These are phyloP conservation scores for Brenthis daphne DNA, from an alignment of 2,888 invertebrate species.

Conservation along the genomic window DNA sequence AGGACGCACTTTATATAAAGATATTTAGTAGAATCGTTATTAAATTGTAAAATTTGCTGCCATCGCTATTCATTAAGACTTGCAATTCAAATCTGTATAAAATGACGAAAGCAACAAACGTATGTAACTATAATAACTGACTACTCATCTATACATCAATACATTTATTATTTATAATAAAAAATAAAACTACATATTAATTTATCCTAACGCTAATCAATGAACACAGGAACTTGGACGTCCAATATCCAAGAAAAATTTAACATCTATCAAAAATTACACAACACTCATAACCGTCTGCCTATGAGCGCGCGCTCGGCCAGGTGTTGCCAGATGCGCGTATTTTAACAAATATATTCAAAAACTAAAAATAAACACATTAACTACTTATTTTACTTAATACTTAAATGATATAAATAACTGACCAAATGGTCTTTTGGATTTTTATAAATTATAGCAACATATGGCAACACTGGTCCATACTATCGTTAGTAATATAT, in stretches of 20 bases:
- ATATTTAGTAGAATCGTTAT: slow-evolving; percentile 42
- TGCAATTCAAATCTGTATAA: background rate
- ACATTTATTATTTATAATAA: slow-evolving; percentile 21
- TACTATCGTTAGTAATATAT: background rate
- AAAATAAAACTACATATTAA: slow-evolving; percentile 29
- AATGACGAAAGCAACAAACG: slow-evolving; percentile 26
- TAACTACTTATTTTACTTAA: slow-evolving; percentile 13
- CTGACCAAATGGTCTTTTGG: slow-evolving; percentile 4
- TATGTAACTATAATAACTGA: slow-evolving; percentile 3
- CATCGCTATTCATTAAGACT: slow-evolving; percentile 3
- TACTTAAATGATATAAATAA: slow-evolving; percentile 8
- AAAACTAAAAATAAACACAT: slow-evolving; percentile 18
- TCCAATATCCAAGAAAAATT: slow-evolving; percentile 59
- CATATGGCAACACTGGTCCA: slow-evolving; percentile 17
- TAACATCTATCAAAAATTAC: slow-evolving; percentile 31
- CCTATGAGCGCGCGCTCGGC: slow-evolving; percentile 5
- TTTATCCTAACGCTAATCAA: slow-evolving; percentile 57
- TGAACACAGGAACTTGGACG: slow-evolving; percentile 74
- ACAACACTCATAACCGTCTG: slow-evolving; percentile 40
- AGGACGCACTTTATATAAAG: slow-evolving; percentile 58
- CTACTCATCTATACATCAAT: slow-evolving; percentile 19
- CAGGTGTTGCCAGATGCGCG: slow-evolving; percentile 15
- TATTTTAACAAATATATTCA: slow-evolving; percentile 1
- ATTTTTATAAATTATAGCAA: slow-evolving; percentile 10
- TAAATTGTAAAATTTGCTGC: slow-evolving; percentile 19